Conservation (phyloP, 2,888 invertebrate species). For the Thereva unica region DNA sequence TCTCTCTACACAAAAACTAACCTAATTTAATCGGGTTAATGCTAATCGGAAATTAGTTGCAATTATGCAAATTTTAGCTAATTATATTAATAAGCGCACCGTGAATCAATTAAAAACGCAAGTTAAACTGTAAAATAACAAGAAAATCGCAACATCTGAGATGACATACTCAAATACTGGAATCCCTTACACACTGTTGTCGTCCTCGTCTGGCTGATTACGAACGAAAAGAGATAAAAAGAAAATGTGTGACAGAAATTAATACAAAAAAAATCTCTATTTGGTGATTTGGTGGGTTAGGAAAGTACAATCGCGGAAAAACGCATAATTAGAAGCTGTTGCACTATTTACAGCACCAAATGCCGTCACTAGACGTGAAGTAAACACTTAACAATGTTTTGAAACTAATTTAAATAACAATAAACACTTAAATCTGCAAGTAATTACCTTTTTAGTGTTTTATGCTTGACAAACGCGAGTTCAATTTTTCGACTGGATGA, state of each 20-base stretch:
- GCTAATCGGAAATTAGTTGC: too few species aligned
- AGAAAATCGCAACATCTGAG: constrained; percentile 15
- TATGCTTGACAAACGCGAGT: constrained; percentile 40
- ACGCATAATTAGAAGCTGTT: too few species aligned
- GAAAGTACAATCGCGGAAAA: too few species aligned
- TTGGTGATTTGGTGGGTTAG: not conserved
- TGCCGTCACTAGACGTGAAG: too few species aligned
- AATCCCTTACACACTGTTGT: constrained; percentile 25
- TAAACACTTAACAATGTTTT: too few species aligned
- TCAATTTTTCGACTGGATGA: constrained; percentile 40
- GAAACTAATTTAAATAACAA: too few species aligned
- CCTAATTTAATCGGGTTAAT: too few species aligned
- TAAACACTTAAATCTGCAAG: not conserved
- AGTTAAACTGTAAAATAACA: constrained; percentile 12
- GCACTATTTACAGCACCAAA: too few species aligned
- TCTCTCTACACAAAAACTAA: too few species aligned
- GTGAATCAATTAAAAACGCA: not conserved
- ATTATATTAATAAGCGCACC: not conserved
- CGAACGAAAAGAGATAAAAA: constrained; percentile 21
- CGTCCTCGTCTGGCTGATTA: constrained; percentile 25
- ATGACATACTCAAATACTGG: constrained; percentile 30
- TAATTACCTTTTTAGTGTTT: constrained; percentile 34
- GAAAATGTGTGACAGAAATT: constrained; percentile 15
- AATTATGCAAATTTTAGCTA: not conserved
- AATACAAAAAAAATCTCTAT: not conserved